These are phyloP conservation scores for Myxocyprinus asiaticus DNA, from an alignment of 2,113 vertebrate species.

Conservation along the genomic window DNA sequence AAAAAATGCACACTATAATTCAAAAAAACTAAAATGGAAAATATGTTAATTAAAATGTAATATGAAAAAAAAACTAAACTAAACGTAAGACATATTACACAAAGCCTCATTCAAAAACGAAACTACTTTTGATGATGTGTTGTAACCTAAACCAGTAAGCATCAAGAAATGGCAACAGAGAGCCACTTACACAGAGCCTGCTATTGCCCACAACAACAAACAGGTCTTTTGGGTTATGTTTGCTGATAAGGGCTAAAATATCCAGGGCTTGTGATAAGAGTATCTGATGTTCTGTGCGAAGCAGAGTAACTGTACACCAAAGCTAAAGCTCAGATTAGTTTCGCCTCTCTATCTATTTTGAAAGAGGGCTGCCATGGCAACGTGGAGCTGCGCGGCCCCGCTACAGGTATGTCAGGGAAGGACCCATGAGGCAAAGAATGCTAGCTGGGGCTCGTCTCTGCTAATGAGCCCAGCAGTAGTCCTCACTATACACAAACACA, in stretches of 20 bases:
- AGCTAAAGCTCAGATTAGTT: slow-evolving; percentile 37
- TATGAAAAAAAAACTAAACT: neutral
- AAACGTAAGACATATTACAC: neutral
- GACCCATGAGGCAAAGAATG: slow-evolving; percentile 21
- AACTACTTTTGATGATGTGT: neutral
- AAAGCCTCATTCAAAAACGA: neutral
- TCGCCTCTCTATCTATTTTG: neutral
- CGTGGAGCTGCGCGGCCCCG: neutral
- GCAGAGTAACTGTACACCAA: slow-evolving; percentile 40
- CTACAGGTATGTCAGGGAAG: slow-evolving; percentile 12
- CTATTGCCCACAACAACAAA: slow-evolving; percentile 23
- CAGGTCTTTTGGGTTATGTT: neutral
- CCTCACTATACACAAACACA: neutral
- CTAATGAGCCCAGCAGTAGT: slow-evolving; percentile 22
- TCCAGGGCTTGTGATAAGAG: slow-evolving; percentile 14
- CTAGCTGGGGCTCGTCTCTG: slow-evolving; percentile 21
- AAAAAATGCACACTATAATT: no score
- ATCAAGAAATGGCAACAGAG: slow-evolving; percentile 13
- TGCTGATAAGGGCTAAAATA: slow-evolving; percentile 15
- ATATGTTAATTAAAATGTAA: no score
- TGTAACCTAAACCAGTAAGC: neutral
- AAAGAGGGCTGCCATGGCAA: slow-evolving; percentile 24
- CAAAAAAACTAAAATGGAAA: no score
- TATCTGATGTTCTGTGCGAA: slow-evolving; percentile 29
- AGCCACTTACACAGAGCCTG: neutral